Evolutionary conservation across 2,888 invertebrate genomes (phyloP), one percentile per base, ranked within the genome.

Genomic region (Tachystola acroxantha): DNA sequence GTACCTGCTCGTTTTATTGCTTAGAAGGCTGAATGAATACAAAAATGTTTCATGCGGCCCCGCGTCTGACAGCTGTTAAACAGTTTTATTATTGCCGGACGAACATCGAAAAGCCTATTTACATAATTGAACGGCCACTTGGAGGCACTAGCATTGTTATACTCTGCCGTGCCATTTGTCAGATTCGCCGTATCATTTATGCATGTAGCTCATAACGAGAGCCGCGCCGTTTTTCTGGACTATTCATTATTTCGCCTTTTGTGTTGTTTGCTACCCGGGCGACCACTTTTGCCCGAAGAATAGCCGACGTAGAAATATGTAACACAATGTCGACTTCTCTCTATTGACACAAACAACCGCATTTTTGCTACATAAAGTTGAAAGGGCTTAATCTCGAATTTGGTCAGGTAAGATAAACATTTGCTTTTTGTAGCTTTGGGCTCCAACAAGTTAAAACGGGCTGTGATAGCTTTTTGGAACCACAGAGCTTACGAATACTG

Each of bases 111-210:
- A 72, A 70, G 76, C 69, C 78, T 78, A 87, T 88, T 88, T 88
- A 85, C 88, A 88, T 88, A 88, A 88, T 88, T 87, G 86, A 87
- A 87, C 80, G 80, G 75, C 75, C 81, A 85, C 84, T 85, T 81
- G 74, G 77, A 81, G 69, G 68, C 76, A 78, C 81, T 78, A 78
- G 71, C 85, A 80, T 86, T 86, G 86, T 86, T 86, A 86, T 81
- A 80, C 73, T 84, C 71, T 76, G 79, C 81, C 86, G 76, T 74
- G 68, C 80, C 86, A 85, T 86, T 86, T 85, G 86, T 84, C 84
- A 85, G 85, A 86, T 85, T 84, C 72, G 75, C 68, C 60, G 71
- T 80, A 84, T 86, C 86, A 85, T 84, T 84, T 85, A 84, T 86
- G 85, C 76, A 85, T 80, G 79, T 79, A 55, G 74, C 71, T 78